Base-by-base conservation (phyloP, 2,797 vertebrate genomes). In the Orestias chungarensis region DNA sequence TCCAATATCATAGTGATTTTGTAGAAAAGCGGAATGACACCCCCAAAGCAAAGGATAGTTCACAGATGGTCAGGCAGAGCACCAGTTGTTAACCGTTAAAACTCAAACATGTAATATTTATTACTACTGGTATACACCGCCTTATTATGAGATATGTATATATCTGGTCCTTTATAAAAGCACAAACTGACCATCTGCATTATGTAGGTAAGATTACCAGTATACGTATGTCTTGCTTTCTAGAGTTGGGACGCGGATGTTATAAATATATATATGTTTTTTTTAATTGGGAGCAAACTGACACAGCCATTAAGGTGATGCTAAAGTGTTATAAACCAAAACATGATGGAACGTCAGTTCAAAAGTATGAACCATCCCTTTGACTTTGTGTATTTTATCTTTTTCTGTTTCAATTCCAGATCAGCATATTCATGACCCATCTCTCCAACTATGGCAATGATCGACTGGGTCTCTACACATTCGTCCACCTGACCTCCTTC, bases 341-440 rank as follows among this genome's bases (percentile, higher is more conserved):
- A 40, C 12, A 42, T 42, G 14, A 42, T n/a, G 25, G 38, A 42
- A 40, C 14, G 11, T 40, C 35, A 8, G 6, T 18, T 61, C 18
- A 38, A 40, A 38, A 38, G 10, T 61, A 20, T n/a, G 5, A 62
- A 17, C 17, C 27, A 42, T n/a, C 27, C 11, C 29, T 70, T 27
- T 18, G 6, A n/a, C 33, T 70, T n/a, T 12, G 4, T 8, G n/a
- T 29, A 43, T 23, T 10, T 66, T 11, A 33, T 33, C 1, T 77
- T 38, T 81, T 27, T 80, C 29, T 46, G 44, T 71, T 65, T 65
- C 47, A 64, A 18, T 68, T 61, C 62, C 65, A 99, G 98, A 97
- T 99, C 93, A 99, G 97, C 91, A 96, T 99, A 90, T 99, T 99
- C 90, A 99, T 99, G 98, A 99, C 97, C 54, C 98, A 99, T 86